phyloP scores from a whole-genome alignment of 2,888 invertebrate genomes.

The Brenthis ino region DNA sequence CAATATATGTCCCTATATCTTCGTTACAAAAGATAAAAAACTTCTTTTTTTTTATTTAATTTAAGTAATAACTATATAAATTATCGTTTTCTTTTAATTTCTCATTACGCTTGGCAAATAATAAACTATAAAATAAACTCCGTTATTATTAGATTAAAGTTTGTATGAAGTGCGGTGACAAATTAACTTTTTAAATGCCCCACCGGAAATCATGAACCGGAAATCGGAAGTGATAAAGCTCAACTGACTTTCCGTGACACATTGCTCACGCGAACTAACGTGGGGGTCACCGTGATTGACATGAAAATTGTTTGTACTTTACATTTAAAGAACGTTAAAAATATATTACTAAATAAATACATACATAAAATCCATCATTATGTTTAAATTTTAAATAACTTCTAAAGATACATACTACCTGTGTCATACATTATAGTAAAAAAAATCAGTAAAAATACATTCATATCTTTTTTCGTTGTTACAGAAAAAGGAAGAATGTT shows the following conservation, averaged over 20 bases:
- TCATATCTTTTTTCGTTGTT: constrained; percentile 24
- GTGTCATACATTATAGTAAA: neutral
- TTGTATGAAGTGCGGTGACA: constrained; percentile 36
- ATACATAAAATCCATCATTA: too few relatives aligned
- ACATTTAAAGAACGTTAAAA: constrained; percentile 45
- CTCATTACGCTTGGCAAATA: neutral
- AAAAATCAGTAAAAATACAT: neutral
- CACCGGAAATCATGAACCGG: constrained; percentile 65
- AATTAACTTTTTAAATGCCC: constrained; percentile 47
- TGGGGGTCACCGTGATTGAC: constrained; percentile 41
- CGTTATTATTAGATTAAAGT: constrained; percentile 5
- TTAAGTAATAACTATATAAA: too few relatives aligned
- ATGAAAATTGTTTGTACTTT: constrained; percentile 56
- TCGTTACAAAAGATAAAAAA: too few relatives aligned
- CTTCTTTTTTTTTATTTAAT: too few relatives aligned
- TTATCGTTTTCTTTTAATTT: too few relatives aligned
- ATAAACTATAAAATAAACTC: neutral
- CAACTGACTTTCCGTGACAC: constrained; percentile 71
- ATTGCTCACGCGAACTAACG: constrained; percentile 63
- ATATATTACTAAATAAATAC: constrained; percentile 3
- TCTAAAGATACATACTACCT: too few relatives aligned
- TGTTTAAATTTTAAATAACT: too few relatives aligned
- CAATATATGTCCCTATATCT: too few relatives aligned
- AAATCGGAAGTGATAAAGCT: constrained; percentile 79
- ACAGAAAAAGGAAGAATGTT: constrained; percentile 57